phyloP scores from a whole-genome alignment of 1,140 invertebrate genomes.

The Tenebrio molitor region DNA sequence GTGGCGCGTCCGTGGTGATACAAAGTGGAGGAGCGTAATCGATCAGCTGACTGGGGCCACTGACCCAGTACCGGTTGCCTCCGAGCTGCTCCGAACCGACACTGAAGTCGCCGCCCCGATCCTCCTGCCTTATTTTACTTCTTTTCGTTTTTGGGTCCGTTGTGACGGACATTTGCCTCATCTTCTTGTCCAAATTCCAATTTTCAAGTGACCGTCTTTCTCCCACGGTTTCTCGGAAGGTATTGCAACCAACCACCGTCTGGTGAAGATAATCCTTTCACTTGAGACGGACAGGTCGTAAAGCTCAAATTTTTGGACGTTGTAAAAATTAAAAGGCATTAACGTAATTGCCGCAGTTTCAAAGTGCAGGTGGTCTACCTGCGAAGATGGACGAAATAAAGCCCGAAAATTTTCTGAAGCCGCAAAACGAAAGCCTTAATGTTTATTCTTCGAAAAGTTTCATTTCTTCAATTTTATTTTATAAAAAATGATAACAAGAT shows the following conservation, averaged over 20 bases:
- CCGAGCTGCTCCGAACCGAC: slow-evolving; percentile 37
- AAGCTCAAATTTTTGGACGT: no score
- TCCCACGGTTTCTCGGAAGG: background rate
- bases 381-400: no score
- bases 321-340: no score
- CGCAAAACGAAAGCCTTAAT: no score
- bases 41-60: slow-evolving; percentile 54
- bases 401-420: no score
- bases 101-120: slow-evolving; percentile 25
- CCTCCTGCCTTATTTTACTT: slow-evolving; percentile 9
- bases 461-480: no score
- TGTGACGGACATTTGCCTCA: background rate
- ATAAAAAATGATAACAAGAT: no score
- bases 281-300: no score
- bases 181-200: background rate
- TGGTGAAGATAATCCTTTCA: background rate
- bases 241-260: background rate
- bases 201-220: background rate
- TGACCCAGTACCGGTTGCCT: slow-evolving; percentile 48
- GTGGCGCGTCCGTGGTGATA: slow-evolving; percentile 39
- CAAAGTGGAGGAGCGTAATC: slow-evolving; percentile 36
- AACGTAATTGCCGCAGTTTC: no score
- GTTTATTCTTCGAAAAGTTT: no score
- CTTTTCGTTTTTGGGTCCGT: slow-evolving; percentile 2
- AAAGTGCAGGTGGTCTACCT: no score